Evolutionary conservation across 2,888 invertebrate genomes (phyloP), one percentile per base, ranked within the genome.

Genomic region (Pseudolycoriella hygida): DNA sequence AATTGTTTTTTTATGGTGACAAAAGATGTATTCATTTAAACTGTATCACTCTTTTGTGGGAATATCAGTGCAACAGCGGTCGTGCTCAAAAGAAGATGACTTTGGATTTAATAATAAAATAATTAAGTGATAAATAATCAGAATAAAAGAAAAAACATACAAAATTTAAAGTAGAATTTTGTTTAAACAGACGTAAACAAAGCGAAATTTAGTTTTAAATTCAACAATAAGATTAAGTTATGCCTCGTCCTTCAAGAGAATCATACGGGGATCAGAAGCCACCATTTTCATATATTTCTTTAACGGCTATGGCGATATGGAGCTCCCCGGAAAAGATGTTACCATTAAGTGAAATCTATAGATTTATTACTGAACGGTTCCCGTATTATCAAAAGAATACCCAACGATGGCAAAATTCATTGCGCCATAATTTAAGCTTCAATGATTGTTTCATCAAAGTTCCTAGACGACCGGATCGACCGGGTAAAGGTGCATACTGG

Each of bases 291-390:
- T 98, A 98, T 69, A 98, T 98, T 61, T 93, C 96, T 41, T 71
- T 98, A 53, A 98, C 97, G 34, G 96, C 97, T 49, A 98, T 98
- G 97, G 97, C 97, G 48, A 97, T 98, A 58, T 94, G 96, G 83
- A 88, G 86, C 59, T 92, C 92, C 11, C 80, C 85, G 45, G 96
- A 97, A 66, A 93, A 96, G 67, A 97, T 96, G 93, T 72, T 93
- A 56, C 86, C 89, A 10, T 64, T 83, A 37, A 77, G 75, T 54
- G 83, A 84, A 54, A 83, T 83, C 56, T 83, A 83, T 48, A 60
- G 77, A 56, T 84, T 79, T 61, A 83, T 83, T 57, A 81, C 80
- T 66, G 80, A 81, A 56, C 70, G 78, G 47, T 89, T 88, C 65
- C 87, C 88, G 43, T 88, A 87, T 66, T 88, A 89, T 67, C 73